phyloP scores from a whole-genome alignment of 1,140 invertebrate genomes.

The Drosophila orena region DNA sequence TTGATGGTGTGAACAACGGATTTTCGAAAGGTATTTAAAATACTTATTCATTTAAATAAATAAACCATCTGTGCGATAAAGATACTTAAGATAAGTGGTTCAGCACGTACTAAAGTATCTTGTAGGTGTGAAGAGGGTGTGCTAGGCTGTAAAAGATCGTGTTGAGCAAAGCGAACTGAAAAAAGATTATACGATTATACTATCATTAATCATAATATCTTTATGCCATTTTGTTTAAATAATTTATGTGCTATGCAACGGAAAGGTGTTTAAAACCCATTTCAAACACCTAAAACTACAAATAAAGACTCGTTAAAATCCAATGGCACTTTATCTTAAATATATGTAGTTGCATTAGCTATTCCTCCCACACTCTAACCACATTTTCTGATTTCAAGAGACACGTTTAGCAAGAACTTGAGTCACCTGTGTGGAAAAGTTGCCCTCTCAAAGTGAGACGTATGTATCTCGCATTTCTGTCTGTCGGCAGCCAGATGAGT shows the following conservation, averaged over 20 bases:
- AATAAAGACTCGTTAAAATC: not conserved
- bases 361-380: constrained; percentile 11
- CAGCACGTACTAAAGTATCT: not conserved
- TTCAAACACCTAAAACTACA: not conserved
- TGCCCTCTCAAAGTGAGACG: constrained; percentile 16
- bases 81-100: not conserved
- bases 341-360: not conserved
- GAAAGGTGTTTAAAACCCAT: constrained; percentile 6
- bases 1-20: too few species aligned
- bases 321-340: constrained; percentile 4
- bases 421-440: constrained; percentile 17
- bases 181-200: too few species aligned
- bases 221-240: not conserved
- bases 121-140: constrained; percentile 1
- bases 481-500: constrained; percentile 36
- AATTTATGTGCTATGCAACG: not conserved
- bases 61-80: not conserved
- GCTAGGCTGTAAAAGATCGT: not conserved
- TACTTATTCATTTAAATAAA: not conserved
- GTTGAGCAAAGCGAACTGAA: not conserved
- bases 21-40: not conserved
- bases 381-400: constrained; percentile 18
- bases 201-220: not conserved
- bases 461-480: constrained; percentile 14
- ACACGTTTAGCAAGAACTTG: constrained; percentile 15